Evolutionary conservation across 2,113 vertebrate genomes (phyloP).

Genomic region (Indicator maculatus): DNA sequence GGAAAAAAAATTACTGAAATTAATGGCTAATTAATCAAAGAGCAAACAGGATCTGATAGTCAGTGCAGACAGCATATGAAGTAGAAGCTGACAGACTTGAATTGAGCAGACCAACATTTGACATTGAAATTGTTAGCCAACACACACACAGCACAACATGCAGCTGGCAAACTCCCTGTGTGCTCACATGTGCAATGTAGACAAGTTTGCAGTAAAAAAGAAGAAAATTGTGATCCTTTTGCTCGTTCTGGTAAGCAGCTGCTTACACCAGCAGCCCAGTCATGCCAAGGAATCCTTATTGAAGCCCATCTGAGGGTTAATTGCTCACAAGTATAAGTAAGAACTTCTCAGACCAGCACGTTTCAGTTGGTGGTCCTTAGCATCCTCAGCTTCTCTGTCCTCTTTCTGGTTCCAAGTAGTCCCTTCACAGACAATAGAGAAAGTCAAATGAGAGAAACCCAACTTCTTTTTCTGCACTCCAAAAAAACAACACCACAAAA

Average conservation of each 20-base stretch:
- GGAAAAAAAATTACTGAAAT: neutral
- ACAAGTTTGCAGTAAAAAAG: neutral
- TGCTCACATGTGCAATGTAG: neutral
- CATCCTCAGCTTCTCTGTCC: fast-evolving
- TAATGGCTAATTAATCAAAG: neutral
- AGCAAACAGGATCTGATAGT: neutral
- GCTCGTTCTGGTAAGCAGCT: neutral
- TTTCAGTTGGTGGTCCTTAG: neutral
- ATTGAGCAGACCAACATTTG: neutral
- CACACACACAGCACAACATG: neutral
- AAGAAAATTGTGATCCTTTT: neutral
- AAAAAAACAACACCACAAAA: no score
- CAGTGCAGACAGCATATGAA: neutral
- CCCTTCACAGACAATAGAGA: neutral
- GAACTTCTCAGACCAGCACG: neutral
- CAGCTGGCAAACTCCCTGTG: neutral
- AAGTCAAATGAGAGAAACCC: neutral
- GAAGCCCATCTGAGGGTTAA: neutral
- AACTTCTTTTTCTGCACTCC: no score
- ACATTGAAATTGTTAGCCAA: fast-evolving
- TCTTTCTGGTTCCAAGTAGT: neutral
- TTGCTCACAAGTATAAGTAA: neutral
- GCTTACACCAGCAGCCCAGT: neutral
- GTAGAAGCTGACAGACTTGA: neutral
- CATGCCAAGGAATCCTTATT: neutral